phyloP scores from a whole-genome alignment of 2,113 vertebrate species.

The Coregonus clupeaformis region DNA sequence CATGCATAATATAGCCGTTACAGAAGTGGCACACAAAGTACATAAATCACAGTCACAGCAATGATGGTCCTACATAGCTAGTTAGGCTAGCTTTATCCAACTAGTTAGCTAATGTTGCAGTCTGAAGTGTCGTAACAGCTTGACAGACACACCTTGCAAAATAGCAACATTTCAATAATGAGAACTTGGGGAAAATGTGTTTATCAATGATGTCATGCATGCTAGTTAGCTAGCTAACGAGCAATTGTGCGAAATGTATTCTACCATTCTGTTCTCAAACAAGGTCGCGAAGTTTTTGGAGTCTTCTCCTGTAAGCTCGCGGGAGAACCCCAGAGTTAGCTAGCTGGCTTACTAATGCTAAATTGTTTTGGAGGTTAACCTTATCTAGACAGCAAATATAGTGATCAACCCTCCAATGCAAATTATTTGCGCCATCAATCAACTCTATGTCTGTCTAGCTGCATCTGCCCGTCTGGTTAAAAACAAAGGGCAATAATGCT shows the following conservation, averaged over 20 bases:
- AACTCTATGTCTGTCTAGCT: slow-evolving; percentile 29
- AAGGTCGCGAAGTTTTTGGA: slow-evolving; percentile 49
- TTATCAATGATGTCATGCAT: too few relatives aligned
- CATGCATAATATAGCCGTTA: too few relatives aligned
- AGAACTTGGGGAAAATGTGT: too few relatives aligned
- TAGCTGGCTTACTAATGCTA: slow-evolving; percentile 40
- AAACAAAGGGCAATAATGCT: slow-evolving; percentile 78
- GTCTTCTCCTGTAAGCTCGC: slow-evolving; percentile 58
- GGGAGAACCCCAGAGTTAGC: slow-evolving; percentile 68
- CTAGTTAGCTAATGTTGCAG: too few relatives aligned
- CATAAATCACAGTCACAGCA: too few relatives aligned
- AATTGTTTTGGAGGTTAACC: slow-evolving; percentile 56
- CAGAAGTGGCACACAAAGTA: too few relatives aligned
- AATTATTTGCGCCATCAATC: slow-evolving; percentile 1
- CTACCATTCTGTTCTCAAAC: too few relatives aligned
- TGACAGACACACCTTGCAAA: too few relatives aligned
- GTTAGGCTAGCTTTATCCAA: too few relatives aligned
- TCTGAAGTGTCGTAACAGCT: too few relatives aligned
- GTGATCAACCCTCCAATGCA: slow-evolving; percentile 1
- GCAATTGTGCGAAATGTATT: slow-evolving; percentile 1
- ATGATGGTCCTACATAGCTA: too few relatives aligned
- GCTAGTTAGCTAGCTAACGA: not conserved
- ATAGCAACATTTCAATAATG: too few relatives aligned
- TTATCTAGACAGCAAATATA: not conserved
- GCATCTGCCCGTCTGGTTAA: slow-evolving; percentile 60